Percentiles rank a stretch among this genome's conserved stretches.
Evolutionary conservation across 53 echinoderm and acorn worm genomes (phyloP).

Genomic region (Holothuria scabra): DNA sequence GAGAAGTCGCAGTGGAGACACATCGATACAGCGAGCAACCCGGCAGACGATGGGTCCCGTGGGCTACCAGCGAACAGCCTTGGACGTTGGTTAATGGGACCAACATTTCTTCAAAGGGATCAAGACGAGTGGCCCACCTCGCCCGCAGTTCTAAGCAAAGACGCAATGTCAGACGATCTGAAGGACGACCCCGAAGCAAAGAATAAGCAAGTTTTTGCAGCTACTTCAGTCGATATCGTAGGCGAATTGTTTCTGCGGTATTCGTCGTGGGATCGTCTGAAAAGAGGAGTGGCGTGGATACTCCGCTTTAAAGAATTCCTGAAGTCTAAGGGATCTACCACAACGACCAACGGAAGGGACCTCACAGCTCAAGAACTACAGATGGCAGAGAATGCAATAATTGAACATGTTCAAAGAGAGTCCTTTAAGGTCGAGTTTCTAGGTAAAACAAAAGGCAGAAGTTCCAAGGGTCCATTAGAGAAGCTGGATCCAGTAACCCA

Average conservation of each 20-base stretch:
- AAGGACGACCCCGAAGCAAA: conserved; percentile 56
- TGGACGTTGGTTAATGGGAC: conserved; percentile 49
- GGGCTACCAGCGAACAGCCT: conserved; percentile 42
- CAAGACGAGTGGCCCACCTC: conserved; percentile 48
- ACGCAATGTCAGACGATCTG: not conserved
- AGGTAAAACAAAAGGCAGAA: conserved; percentile 1
- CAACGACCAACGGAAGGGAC: not conserved
- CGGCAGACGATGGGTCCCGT: conserved; percentile 61
- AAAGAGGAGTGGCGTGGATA: conserved; percentile 51
- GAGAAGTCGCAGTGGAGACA: conserved; percentile 58
- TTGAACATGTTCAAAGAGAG: conserved; percentile 48
- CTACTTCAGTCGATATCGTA: not conserved
- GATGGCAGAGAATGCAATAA: conserved; percentile 45
- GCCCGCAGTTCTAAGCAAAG: conserved; percentile 2
- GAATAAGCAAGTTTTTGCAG: conserved; percentile 32
- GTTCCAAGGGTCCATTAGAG: conserved; percentile 14
- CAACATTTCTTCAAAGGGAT: conserved; percentile 43
- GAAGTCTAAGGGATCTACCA: not conserved
- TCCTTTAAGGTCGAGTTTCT: conserved; percentile 12
- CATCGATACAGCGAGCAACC: conserved; percentile 53
- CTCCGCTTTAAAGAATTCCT: too few relatives aligned
- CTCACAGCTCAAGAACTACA: conserved; percentile 46
- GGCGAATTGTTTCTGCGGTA: conserved; percentile 51
- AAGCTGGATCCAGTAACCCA: conserved; percentile 31
- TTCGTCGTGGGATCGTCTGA: conserved; percentile 59